Evolutionary conservation across 2,888 invertebrate genomes (phyloP).

Genomic region (Taenaris catops): DNA sequence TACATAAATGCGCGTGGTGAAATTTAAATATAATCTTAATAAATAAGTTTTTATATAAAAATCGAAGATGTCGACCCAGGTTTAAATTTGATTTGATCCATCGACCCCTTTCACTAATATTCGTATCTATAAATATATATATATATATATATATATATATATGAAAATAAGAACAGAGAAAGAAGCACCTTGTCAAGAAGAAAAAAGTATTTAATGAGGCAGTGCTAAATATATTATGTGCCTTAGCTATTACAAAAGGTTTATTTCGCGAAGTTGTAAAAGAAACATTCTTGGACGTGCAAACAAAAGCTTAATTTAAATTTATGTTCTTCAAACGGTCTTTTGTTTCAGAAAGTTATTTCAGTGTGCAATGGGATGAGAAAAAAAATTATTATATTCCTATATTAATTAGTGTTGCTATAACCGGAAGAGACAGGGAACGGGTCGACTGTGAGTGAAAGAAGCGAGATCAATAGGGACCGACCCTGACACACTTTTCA

Average conservation of each 20-base stretch:
- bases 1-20: too few relatives aligned
- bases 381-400: conserved; percentile 36
- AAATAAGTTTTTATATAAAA: too few relatives aligned
- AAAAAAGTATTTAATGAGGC: conserved; percentile 22
- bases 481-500: conserved; percentile 75
- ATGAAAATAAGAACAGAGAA: conserved; percentile 1
- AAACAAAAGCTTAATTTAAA: conserved; percentile 26
- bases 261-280: conserved; percentile 13
- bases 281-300: conserved; percentile 11
- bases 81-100: too few relatives aligned
- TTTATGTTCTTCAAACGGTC: conserved; percentile 21
- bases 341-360: conserved; percentile 22
- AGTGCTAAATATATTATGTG: conserved; percentile 21
- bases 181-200: conserved; percentile 1
- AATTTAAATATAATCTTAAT: too few relatives aligned
- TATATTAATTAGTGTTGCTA: conserved; percentile 37
- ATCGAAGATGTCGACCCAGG: too few relatives aligned
- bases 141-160: too few relatives aligned
- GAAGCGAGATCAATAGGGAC: conserved; percentile 67
- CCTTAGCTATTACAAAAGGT: conserved; percentile 20
- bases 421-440: conserved; percentile 52
- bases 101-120: too few relatives aligned
- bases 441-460: conserved; percentile 53
- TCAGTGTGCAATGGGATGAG: conserved; percentile 20
- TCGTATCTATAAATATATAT: too few relatives aligned